Evolutionary conservation across 2,888 invertebrate genomes (phyloP), one percentile per base, ranked within the genome.

Genomic region (Parnassius orleans): DNA sequence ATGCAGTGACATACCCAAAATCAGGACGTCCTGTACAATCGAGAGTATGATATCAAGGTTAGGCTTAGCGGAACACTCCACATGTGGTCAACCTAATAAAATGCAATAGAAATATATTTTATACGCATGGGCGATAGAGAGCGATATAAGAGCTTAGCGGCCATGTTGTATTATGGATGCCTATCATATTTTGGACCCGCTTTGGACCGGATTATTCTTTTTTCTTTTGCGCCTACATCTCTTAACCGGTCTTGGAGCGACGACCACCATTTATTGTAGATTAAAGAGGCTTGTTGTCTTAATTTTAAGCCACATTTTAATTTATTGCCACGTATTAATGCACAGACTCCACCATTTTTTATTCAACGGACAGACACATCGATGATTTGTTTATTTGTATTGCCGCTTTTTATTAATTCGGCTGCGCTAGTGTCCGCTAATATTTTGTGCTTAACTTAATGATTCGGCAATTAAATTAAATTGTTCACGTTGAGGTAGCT

Each of bases 281-380:
- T 92, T 92, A 92, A 92, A 91, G 87, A 90, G 90, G 84, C 87
- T 90, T 91, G 91, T 92, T 92, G 92, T 92, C 92, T 92, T 91
- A 91, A 92, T 92, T 92, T 91, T 90, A 88, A 92, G 86, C 85
- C 86, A 84, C 83, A 83, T 82, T 87, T 86, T 90, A 91, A 91
- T 90, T 91, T 91, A 91, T 90, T 83, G 79, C 77, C 79, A 83
- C 83, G 81, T 90, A 88, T 89, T 88, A 89, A 87, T 86, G 86
- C 83, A 79, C 77, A 78, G 78, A 83, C 81, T 80, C 84, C 78
- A 85, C 84, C 85, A 87, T 86, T 86, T 89, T 87, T 89, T 85
- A 77, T 69, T 72, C 71, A 78, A 82, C 84, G 84, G 83, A 67
- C 69, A 84, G 82, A 83, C 77, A 78, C 79, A 76, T 83, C 86